Base-by-base conservation (phyloP, 2,797 vertebrate species). In the Mycteria americana region DNA sequence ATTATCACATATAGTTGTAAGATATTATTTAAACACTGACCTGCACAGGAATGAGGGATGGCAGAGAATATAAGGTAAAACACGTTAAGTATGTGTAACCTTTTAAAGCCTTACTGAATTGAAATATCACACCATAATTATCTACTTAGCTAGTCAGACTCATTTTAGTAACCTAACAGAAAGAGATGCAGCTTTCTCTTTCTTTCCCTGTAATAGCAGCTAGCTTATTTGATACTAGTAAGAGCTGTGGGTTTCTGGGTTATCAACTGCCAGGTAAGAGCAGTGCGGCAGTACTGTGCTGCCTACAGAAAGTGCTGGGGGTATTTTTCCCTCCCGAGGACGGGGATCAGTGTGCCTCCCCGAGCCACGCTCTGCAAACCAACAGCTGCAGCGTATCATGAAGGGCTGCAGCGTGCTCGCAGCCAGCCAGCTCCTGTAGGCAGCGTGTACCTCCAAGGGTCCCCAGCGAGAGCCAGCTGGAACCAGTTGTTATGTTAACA, bases 291-390 rank as follows among this genome's bases (percentile, higher is more conserved):
- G 27, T 6, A 10, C 28, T 39, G 31, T 3, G 9, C 23, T 85
- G 51, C 28, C 39, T 33, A 5, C n/a, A 17, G 53, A 46, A 31
- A 81, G 11, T 2, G 5, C 50, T 27, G 41, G 22, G 64, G 23
- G 8, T 37, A 0, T 25, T 80, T 83, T 53, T 19, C 31, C 43
- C 33, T 74, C 23, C 41, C 0, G 7, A 28, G 35, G 37, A 35
- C 10, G 21, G n/a, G 82, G 33, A 37, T 51, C 64, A 53, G 31
- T 0, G 5, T 30, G 70, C 30, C 51, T 33, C 0, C 11, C 19
- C 2, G 2, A 51, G 72, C 65, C 24, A 0, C 0, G 4, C 22
- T 54, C 73, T 43, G 62, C 1, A 0, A 15, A 30, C 37, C n/a
- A 30, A 2, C 64, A 91, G 93, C 86, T 89, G 86, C 83, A 10